These are phyloP conservation scores for Eupleurogrammus muticus DNA, from an alignment of 2,797 vertebrate species.

Conservation along the genomic window DNA sequence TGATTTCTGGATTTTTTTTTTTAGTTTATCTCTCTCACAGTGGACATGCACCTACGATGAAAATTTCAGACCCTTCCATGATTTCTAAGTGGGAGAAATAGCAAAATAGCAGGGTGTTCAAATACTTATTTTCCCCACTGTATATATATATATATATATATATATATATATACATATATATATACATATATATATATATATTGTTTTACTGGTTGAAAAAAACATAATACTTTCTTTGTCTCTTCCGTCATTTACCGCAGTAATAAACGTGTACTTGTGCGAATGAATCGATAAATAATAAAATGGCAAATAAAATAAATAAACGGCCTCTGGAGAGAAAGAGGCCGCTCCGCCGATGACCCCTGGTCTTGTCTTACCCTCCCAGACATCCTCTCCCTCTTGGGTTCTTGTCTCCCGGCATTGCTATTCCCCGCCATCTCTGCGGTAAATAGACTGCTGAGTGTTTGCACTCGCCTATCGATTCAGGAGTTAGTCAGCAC, in stretches of 20 bases:
- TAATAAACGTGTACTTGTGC: neutral
- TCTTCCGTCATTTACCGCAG: neutral
- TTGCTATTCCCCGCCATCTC: conserved; percentile 62
- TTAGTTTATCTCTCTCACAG: too few relatives aligned
- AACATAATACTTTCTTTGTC: neutral
- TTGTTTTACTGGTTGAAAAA: neutral
- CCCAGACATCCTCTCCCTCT: neutral
- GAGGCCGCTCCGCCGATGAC: neutral
- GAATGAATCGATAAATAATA: conserved; percentile 18
- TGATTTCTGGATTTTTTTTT: too few relatives aligned
- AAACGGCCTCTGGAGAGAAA: neutral
- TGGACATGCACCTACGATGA: too few relatives aligned
- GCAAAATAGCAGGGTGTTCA: too few relatives aligned
- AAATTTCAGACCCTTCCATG: too few relatives aligned
- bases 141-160: too few relatives aligned
- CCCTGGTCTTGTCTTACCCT: neutral
- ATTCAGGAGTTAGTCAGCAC: conserved; percentile 71
- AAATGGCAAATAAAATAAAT: neutral
- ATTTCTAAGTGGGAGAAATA: too few relatives aligned
- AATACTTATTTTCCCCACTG: too few relatives aligned
- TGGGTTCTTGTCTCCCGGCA: conserved; percentile 27
- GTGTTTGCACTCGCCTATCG: conserved; percentile 67
- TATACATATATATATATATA: too few relatives aligned
- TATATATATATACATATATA: too few relatives aligned
- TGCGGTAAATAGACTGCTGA: conserved; percentile 70